Evolutionary conservation across 2,113 vertebrate genomes (phyloP).

Genomic region (Herpetotheres cachinnans): DNA sequence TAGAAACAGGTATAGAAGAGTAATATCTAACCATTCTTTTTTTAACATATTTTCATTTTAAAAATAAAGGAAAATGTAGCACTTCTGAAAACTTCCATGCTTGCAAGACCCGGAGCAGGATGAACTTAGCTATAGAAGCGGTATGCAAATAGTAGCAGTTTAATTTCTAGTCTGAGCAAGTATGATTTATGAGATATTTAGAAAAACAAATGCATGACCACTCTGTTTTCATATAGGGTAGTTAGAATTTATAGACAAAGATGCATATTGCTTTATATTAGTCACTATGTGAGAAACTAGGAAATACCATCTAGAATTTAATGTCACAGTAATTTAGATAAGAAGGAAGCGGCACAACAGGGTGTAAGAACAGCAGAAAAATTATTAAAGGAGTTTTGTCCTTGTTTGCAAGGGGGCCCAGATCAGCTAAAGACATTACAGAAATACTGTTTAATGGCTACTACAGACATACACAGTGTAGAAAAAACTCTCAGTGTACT

Average conservation of each 20-base stretch:
- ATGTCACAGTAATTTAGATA: not conserved
- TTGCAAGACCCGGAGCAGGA: not conserved
- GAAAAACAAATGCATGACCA: not conserved
- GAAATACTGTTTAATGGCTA: constrained; percentile 60
- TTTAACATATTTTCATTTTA: not conserved
- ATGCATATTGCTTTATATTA: not conserved
- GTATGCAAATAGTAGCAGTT: not conserved
- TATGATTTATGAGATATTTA: not conserved
- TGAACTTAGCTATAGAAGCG: not conserved
- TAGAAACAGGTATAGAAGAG: not conserved
- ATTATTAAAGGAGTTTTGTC: constrained; percentile 61
- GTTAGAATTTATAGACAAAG: not conserved
- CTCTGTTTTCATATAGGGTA: not conserved
- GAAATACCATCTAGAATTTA: not conserved
- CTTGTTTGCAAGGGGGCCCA: not conserved
- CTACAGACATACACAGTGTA: constrained; percentile 44
- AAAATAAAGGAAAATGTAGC: not conserved
- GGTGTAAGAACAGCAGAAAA: constrained; percentile 66
- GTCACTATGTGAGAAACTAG: not conserved
- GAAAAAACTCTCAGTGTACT: constrained; percentile 57
- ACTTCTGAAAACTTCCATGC: not conserved
- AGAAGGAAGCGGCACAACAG: constrained; percentile 30
- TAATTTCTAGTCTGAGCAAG: not conserved
- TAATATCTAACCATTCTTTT: not conserved
- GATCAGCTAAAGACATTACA: constrained; percentile 53